phyloP scores from a whole-genome alignment of 2,113 vertebrate species.

The Otus sunia region DNA sequence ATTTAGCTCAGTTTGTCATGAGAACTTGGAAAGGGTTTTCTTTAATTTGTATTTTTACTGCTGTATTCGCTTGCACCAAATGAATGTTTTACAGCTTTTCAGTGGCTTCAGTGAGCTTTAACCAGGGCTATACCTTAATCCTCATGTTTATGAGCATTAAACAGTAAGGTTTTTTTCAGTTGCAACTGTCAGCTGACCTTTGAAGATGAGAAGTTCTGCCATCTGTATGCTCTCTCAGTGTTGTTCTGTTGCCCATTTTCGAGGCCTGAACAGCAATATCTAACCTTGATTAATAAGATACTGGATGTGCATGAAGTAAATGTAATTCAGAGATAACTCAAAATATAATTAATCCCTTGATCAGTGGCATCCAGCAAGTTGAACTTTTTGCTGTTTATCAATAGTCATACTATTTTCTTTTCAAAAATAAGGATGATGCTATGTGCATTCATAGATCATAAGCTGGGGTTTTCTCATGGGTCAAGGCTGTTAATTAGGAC shows the following conservation, averaged over 20 bases:
- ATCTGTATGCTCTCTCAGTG: neutral
- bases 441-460: conserved; percentile 11
- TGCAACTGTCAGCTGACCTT: neutral
- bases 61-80: neutral
- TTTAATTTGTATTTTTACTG: neutral
- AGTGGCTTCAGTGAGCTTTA: neutral
- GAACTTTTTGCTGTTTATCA: neutral
- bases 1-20: neutral
- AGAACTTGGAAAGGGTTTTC: neutral
- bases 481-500: conserved; percentile 39
- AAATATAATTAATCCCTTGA: conserved; percentile 15
- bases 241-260: neutral
- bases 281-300: conserved; percentile 8
- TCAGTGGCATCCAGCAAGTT: neutral
- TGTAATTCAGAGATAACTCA: neutral
- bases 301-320: neutral
- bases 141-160: neutral
- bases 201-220: neutral
- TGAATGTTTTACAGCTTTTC: neutral
- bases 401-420: neutral
- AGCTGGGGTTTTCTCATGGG: conserved; percentile 25
- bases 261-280: neutral
- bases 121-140: neutral
- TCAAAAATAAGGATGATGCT: conserved; percentile 5
- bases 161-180: neutral